phyloP scores from a whole-genome alignment of 1,140 invertebrate genomes.

The Drosophila nigrodunni region DNA sequence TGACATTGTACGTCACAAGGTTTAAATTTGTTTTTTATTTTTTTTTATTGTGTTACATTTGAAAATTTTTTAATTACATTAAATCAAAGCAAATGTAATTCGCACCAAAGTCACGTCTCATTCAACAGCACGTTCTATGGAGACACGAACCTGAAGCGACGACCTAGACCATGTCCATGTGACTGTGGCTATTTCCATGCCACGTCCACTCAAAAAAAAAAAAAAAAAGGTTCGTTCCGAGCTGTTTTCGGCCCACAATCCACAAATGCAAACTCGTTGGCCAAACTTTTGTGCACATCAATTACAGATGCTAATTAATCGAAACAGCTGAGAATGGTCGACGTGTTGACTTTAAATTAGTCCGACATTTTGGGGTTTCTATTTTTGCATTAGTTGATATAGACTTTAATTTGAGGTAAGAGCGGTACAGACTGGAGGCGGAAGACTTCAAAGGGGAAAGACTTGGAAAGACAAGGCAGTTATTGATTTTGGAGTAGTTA shows the following conservation, averaged over 20 bases:
- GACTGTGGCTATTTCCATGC: conserved; percentile 37
- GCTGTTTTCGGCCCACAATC: conserved; percentile 43
- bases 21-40: conserved; percentile 6
- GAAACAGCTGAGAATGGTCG: conserved; percentile 64
- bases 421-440: background rate
- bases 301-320: conserved; percentile 84
- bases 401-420: background rate
- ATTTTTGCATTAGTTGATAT: background rate
- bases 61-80: conserved; percentile 82
- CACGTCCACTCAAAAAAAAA: conserved; percentile 59
- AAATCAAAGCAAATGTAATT: conserved; percentile 83
- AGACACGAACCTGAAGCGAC: conserved; percentile 10
- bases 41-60: conserved; percentile 52
- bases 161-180: conserved; percentile 29
- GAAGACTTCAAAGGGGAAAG: background rate
- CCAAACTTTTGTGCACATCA: conserved; percentile 79
- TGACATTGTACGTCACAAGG: conserved; percentile 22
- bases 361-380: conserved; percentile 20
- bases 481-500: background rate
- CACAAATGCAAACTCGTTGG: conserved; percentile 64
- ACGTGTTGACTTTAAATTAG: conserved; percentile 38
- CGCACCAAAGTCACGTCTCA: conserved; percentile 80
- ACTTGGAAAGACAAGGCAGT: background rate
- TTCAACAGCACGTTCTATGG: conserved; percentile 59
- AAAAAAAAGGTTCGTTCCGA: conserved; percentile 40